Percentiles rank a stretch among this genome's conserved stretches.
Evolutionary conservation across 2,888 invertebrate genomes (phyloP).

Genomic region (Eledona agricola): DNA sequence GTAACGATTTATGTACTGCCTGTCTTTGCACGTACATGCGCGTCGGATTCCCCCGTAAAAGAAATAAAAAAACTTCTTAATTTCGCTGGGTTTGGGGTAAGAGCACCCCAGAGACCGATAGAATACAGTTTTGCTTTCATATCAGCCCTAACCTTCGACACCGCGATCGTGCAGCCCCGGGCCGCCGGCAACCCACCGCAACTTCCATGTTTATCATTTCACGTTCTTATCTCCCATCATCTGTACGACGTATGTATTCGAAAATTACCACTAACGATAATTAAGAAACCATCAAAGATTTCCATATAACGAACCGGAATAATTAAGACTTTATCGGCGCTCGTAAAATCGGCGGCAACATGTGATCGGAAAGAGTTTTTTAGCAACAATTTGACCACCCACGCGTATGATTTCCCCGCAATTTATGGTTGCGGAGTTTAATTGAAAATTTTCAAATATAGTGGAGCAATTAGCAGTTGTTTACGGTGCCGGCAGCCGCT

Average conservation of each 20-base stretch:
- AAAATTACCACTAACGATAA: conserved; percentile 1
- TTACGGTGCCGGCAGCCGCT: conserved; percentile 9
- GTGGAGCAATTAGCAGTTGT: conserved; percentile 10
- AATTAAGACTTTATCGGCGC: conserved; percentile 2
- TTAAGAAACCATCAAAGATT: conserved; percentile 3
- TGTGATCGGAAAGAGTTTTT: too few relatives aligned
- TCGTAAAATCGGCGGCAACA: too few relatives aligned
- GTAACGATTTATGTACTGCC: too few relatives aligned
- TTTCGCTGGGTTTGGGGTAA: conserved; percentile 23
- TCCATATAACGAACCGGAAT: not conserved
- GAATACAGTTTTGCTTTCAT: conserved; percentile 31
- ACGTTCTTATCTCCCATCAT: conserved; percentile 12
- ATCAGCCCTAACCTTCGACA: conserved; percentile 33
- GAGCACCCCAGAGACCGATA: conserved; percentile 23
- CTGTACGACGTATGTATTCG: too few relatives aligned
- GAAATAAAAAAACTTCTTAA: conserved; percentile 26
- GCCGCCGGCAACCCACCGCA: conserved; percentile 16
- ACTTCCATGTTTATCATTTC: conserved; percentile 22
- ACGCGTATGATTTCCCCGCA: conserved; percentile 7
- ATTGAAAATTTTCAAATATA: conserved; percentile 4
- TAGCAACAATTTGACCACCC: conserved; percentile 10
- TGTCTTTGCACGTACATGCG: too few relatives aligned
- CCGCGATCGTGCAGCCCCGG: conserved; percentile 18
- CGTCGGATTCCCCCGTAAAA: conserved; percentile 8
- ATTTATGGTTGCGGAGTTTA: conserved; percentile 4